Evolutionary conservation across 2,888 invertebrate species (phyloP), one percentile per base, ranked within the genome.

Genomic region (Dendrolimus pini): DNA sequence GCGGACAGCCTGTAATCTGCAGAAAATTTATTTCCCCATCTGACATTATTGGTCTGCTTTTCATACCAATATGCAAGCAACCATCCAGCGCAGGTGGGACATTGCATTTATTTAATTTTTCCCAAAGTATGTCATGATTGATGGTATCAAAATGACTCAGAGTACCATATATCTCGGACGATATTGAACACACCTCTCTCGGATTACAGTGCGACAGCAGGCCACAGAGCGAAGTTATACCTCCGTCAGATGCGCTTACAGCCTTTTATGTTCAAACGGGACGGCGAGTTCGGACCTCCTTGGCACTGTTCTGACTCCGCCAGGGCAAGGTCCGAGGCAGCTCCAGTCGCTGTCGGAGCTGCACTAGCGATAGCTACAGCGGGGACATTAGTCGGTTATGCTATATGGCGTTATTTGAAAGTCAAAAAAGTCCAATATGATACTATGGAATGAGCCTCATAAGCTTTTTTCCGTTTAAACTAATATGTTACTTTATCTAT

Each of bases 361-460:
- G 95, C 96, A 0, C 81, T 97, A 42, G 97, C 97, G 0, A 92
- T 96, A 41, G 95, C 96, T 1, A 96, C 96, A 0, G 91, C 97
- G 0, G 91, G 94, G 13, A 97, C 96, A 0, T 93, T 98, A 30
- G 93, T 95, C 2, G 97, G 96, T 0, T 98, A 98, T 75, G 96
- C 96, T 0, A 93, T 96, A 61, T 96, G 93, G 91, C 94, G 97
- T 70, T 96, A 97, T 77, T 93, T 96, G 78, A 96, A 96, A 82
- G 93, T 97, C 55, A 97, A 97, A 89, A 97, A 97, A 82, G 96
- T 97, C 1, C 96, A 97, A 75, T 97, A 97, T 77, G 96, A 96
- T 76, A 96, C 96, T 10, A 97, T 97, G 97, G 96, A 97, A 85
- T 96, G 76, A 80, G 66, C 30, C 30, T 30, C 30, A 30, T 30